Conservation (phyloP, 2,888 invertebrate species). For the Fragum whitleyi region DNA sequence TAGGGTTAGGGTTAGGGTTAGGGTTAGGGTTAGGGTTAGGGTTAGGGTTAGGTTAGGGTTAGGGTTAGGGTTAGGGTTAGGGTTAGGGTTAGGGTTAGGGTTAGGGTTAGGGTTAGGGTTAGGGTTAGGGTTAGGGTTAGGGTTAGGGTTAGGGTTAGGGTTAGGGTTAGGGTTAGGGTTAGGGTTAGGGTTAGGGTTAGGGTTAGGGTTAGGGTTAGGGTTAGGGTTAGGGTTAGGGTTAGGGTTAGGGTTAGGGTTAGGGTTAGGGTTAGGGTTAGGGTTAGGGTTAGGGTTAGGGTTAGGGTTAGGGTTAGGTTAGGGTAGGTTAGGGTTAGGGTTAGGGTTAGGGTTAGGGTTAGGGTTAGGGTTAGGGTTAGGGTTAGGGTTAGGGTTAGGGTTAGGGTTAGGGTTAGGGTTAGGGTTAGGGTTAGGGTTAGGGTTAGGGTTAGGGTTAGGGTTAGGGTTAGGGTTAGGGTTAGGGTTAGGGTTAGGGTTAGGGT, state of each 20-base stretch:
- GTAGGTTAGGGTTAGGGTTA: conserved; percentile 39
- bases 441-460: conserved; percentile 54
- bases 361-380: conserved; percentile 62
- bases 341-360: conserved; percentile 67
- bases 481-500: conserved; percentile 66
- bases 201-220: conserved; percentile 58
- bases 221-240: conserved; percentile 64
- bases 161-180: conserved; percentile 52
- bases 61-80: conserved; percentile 63
- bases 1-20: conserved; percentile 63
- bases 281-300: conserved; percentile 70
- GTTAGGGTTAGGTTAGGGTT: conserved; percentile 63
- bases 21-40: conserved; percentile 62
- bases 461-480: conserved; percentile 63
- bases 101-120: conserved; percentile 55
- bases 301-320: conserved; percentile 65
- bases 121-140: conserved; percentile 59
- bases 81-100: conserved; percentile 58
- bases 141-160: conserved; percentile 53
- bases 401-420: conserved; percentile 64
- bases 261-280: conserved; percentile 53
- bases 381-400: conserved; percentile 69
- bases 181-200: conserved; percentile 58
- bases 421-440: conserved; percentile 55
- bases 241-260: conserved; percentile 50